Conservation (phyloP, 2,797 vertebrate genomes). For the Phrynocephalus forsythii region DNA sequence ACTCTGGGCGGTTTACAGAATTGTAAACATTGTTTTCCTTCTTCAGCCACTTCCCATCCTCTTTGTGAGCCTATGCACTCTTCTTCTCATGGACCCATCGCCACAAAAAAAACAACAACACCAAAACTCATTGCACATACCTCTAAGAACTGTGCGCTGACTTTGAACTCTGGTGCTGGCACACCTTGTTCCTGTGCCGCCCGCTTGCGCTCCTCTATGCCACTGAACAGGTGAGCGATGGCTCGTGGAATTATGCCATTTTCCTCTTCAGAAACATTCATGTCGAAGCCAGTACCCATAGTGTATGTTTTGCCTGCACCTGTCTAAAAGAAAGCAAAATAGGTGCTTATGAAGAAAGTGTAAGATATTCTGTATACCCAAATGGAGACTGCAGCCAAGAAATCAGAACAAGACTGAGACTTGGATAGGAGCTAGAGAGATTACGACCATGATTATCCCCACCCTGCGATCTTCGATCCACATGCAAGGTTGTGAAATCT, state of each 20-base stretch:
- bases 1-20: too few relatives aligned
- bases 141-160: slow-evolving; percentile 98
- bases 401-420: too few relatives aligned
- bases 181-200: slow-evolving; percentile 79
- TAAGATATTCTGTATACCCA: too few relatives aligned
- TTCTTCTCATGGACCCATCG: fast-evolving
- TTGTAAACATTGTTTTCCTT: background rate
- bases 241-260: slow-evolving; percentile 95
- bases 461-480: too few relatives aligned
- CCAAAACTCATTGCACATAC: slow-evolving; percentile 70
- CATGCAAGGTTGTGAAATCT: too few relatives aligned
- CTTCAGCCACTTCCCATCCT: background rate
- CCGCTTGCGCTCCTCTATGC: slow-evolving; percentile 83
- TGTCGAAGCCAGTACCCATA: slow-evolving; percentile 95
- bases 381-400: too few relatives aligned
- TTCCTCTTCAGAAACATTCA: slow-evolving; percentile 82
- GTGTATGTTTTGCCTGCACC: slow-evolving; percentile 90
- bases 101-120: too few relatives aligned
- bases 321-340: slow-evolving; percentile 67
- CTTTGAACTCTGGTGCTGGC: slow-evolving; percentile 92
- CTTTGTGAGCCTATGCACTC: background rate
- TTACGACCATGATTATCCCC: too few relatives aligned
- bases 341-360: background rate
- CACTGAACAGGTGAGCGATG: slow-evolving; percentile 91
- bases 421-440: too few relatives aligned